These are phyloP conservation scores for Seira sanloemensis DNA, from an alignment of 2,888 invertebrate species.

Conservation along the genomic window DNA sequence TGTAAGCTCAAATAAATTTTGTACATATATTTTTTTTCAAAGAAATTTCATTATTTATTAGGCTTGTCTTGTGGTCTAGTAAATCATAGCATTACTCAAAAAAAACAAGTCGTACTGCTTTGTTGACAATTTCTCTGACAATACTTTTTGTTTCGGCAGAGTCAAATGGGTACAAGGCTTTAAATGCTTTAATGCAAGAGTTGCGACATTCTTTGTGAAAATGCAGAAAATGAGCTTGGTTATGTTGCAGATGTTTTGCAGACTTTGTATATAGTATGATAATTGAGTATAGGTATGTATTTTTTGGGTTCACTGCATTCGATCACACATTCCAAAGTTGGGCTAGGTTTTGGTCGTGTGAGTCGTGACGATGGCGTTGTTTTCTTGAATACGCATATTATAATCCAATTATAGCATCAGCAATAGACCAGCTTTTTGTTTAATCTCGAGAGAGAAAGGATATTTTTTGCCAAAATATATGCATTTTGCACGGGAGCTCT, in stretches of 20 bases:
- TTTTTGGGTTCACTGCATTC: background rate
- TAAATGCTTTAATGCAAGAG: background rate
- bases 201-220: background rate
- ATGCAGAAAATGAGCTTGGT: too few relatives aligned
- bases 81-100: background rate
- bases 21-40: background rate
- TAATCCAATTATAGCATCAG: background rate
- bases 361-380: background rate
- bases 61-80: background rate
- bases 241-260: background rate
- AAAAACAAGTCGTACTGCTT: background rate
- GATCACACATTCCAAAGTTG: background rate
- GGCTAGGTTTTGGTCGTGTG: background rate
- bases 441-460: too few relatives aligned
- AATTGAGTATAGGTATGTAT: too few relatives aligned
- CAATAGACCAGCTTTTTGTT: too few relatives aligned
- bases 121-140: background rate
- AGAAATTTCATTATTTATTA: conserved; percentile 38
- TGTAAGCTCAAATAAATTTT: conserved; percentile 53
- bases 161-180: background rate
- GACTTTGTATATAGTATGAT: background rate
- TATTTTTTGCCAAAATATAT: background rate
- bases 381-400: background rate
- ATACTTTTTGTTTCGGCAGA: background rate
- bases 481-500: too few relatives aligned